Base-by-base conservation (phyloP, 2,888 invertebrate species). In the Mimumesa dahlbomi region DNA sequence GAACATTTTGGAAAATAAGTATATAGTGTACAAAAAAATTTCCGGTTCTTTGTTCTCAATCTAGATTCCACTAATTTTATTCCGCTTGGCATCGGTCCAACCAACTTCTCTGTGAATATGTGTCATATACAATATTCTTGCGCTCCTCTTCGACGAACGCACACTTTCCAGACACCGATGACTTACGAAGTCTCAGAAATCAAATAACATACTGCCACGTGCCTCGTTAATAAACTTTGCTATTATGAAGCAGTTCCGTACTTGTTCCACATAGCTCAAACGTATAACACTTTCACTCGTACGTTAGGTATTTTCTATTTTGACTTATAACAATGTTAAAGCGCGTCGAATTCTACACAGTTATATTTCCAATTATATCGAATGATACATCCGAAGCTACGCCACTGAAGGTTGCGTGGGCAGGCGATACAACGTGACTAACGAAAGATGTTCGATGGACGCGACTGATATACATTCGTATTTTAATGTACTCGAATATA, bases 371-470 rank as follows among this genome's bases (percentile, higher is more conserved):
- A 18, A 19, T 42, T 9, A n/a, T n/a, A 42, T 6, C 19, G 16
- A n/a, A 16, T 19, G 18, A 19, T 19, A 16, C 43, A 21, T 11
- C 11, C 21, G 3, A 2, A 11, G 57, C n/a, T 49, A 43, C 21
- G 45, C 31, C 31, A 50, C 13, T 43, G 58, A 19, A 22, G 22
- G 14, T 5, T n/a, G 21, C 31, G 14, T 45, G 38, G 34, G 40
- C 70, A 61, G 45, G 18, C 36, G 59, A 56, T 49, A 45, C 56
- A 56, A 66, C 56, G 62, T 56, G 61, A 52, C 69, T 49, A 68
- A 65, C 58, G 56, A 65, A 72, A 71, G 59, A 72, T 46, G 58
- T 22, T 50, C 59, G 59, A 70, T 64, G 50, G 71, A 70, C 58
- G 42, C 16, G 31, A 25, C 42, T 31, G 71, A 71, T 64, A 69